phyloP scores from a whole-genome alignment of 1,140 invertebrate species.

The Nylanderia fulva region DNA sequence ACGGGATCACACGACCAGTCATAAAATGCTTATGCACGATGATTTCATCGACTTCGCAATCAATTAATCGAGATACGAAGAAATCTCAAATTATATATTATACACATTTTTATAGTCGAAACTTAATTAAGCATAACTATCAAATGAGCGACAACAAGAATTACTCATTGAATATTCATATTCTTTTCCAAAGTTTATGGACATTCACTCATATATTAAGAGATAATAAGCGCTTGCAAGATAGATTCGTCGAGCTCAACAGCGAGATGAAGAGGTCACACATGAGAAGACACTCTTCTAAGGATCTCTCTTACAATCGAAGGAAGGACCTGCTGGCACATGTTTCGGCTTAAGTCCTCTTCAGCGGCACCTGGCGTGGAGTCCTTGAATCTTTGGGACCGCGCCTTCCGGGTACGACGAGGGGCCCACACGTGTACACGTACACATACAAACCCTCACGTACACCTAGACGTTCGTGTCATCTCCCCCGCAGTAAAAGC shows the following conservation, averaged over 20 bases:
- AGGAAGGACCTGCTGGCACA: conserved; percentile 77
- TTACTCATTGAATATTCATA: not conserved
- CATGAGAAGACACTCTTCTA: conserved; percentile 26
- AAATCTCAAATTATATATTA: not conserved
- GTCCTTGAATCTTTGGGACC: conserved; percentile 80
- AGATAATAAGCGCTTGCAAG: conserved; percentile 8
- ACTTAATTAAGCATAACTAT: not conserved
- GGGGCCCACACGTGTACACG: conserved; percentile 70
- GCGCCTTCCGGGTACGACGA: conserved; percentile 82
- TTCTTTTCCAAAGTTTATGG: not conserved
- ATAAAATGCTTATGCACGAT: conserved; percentile 28
- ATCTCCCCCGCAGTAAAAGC: conserved; percentile 80
- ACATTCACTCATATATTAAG: conserved; percentile 30
- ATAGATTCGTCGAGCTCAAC: not conserved
- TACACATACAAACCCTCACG: conserved; percentile 61
- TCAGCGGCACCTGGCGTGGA: conserved; percentile 82
- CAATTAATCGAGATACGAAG: not conserved
- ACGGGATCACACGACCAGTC: conserved; percentile 14
- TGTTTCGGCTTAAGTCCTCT: conserved; percentile 79
- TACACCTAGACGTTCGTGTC: conserved; percentile 56
- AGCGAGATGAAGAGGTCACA: conserved; percentile 58
- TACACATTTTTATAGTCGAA: not conserved
- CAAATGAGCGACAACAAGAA: not conserved
- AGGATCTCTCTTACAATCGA: conserved; percentile 50
- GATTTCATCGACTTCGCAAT: not conserved